Evolutionary conservation across 1,140 invertebrate species (phyloP).

Genomic region (Drosophila carrolli): DNA sequence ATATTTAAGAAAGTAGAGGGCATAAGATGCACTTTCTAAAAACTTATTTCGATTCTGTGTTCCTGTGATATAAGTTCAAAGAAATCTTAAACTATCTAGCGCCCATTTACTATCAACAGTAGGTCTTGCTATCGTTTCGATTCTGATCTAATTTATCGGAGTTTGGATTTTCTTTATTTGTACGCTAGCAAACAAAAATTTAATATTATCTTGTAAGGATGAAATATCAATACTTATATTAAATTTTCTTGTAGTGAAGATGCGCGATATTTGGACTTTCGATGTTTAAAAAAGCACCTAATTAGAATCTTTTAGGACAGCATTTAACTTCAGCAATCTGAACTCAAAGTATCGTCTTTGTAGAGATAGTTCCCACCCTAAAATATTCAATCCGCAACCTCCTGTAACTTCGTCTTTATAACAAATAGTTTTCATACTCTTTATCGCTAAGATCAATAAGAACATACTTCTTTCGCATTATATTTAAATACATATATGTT

Average conservation of each 20-base stretch:
- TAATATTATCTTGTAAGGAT: too few species aligned
- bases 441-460: slow-evolving; percentile 4
- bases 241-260: not conserved
- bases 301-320: not conserved
- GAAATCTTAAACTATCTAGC: too few species aligned
- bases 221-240: too few species aligned
- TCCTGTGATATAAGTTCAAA: too few species aligned
- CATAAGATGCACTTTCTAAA: not conserved
- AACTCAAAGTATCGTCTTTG: not conserved
- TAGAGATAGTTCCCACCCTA: slow-evolving; percentile 11
- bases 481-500: not conserved
- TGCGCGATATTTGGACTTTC: not conserved
- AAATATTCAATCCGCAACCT: not conserved
- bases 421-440: slow-evolving; percentile 1
- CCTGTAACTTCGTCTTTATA: slow-evolving; percentile 2
- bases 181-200: too few species aligned
- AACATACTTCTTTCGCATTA: not conserved
- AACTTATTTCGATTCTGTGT: too few species aligned
- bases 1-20: slow-evolving; percentile 20
- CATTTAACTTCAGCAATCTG: not conserved
- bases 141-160: too few species aligned
- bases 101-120: too few species aligned
- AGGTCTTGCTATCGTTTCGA: too few species aligned
- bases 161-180: too few species aligned
- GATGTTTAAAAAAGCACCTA: not conserved